Evolutionary conservation across 2,888 invertebrate genomes (phyloP), one percentile per base, ranked within the genome.

Genomic region (Phrixothrix hirtus): DNA sequence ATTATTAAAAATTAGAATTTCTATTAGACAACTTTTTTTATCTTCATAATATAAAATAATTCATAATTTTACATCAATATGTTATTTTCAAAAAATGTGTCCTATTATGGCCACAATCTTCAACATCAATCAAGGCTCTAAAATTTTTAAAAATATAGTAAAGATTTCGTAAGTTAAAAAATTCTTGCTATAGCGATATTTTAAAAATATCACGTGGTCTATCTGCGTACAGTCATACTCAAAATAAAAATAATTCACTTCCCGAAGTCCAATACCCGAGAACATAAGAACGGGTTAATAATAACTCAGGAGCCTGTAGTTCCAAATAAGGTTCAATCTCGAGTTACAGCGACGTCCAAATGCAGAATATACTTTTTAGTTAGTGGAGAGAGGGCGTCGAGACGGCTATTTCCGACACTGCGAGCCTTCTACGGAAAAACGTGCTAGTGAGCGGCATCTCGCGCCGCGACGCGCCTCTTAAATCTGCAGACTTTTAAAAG

Each of bases 281-380:
- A 69, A 72, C 68, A 65, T 70, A 71, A 71, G 70, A 71, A 72
- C 72, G 68, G 73, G 71, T 75, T 75, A 75, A 74, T 73, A 73
- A 75, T 75, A 75, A 70, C 70, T 65, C 60, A 61, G 55, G 68
- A 62, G 70, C 70, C 67, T 75, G 74, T 76, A 79, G 78, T 78
- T 75, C 84, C 83, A 78, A 81, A 83, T 83, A 82, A 78, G 82
- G 83, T 76, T 78, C 81, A 83, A 82, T 82, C 83, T 83, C 84
- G 80, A 79, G 81, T 84, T 83, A 83, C 83, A 73, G 77, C 77
- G 77, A 79, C 79, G 77, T 76, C 83, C 82, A 82, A 82, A 82
- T 82, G 78, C 77, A 82, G 82, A 81, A 81, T 80, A 79, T 80
- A 72, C 72, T 69, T 65, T 66, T 62, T 59, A 49, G 49, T 53